A percentile compares a stretch with the other conserved stretches of the same genome.
phyloP scores from a whole-genome alignment of 2,113 vertebrate genomes.

The Albula glossodonta region DNA sequence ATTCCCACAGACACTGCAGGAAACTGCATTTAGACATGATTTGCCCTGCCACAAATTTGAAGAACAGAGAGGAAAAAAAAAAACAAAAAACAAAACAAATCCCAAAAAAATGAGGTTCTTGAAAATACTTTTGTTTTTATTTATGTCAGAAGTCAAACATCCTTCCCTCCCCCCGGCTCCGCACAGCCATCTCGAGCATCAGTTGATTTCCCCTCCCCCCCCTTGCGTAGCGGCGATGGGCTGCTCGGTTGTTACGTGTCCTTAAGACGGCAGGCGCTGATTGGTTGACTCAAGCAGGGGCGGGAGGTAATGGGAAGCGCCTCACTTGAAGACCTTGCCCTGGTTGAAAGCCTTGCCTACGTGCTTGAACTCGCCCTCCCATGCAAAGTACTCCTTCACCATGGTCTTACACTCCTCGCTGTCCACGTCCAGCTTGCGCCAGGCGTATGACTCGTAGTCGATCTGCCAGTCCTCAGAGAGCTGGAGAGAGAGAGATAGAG shows the following conservation, averaged over 20 bases:
- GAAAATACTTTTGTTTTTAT: conserved; percentile 64
- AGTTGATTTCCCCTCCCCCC: conserved; percentile 50
- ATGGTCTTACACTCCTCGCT: conserved; percentile 84
- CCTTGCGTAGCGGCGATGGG: conserved; percentile 50
- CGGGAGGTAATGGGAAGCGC: not conserved
- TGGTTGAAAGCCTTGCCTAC: conserved; percentile 84
- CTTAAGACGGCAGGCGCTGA: conserved; percentile 43
- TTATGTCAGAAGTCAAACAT: conserved; percentile 52
- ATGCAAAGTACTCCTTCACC: conserved; percentile 87
- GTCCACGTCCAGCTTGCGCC: conserved; percentile 82
- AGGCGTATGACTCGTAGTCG: conserved; percentile 87
- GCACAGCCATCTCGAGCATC: conserved; percentile 45
- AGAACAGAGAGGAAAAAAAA: conserved; percentile 6
- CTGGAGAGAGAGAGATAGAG: conserved; percentile 47
- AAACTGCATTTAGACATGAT: not conserved
- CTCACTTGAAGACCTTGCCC: conserved; percentile 91
- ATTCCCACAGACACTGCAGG: not conserved
- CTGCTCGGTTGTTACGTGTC: conserved; percentile 56
- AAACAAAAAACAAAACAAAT: conserved; percentile 19
- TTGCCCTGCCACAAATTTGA: not conserved
- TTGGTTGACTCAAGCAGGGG: not conserved
- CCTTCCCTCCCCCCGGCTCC: conserved; percentile 46
- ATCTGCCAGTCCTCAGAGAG: conserved; percentile 85
- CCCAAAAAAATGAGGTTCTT: conserved; percentile 50
- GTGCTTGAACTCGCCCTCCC: conserved; percentile 88